Base-by-base conservation (phyloP, 1,140 invertebrate species). In the Zophobas atratus region DNA sequence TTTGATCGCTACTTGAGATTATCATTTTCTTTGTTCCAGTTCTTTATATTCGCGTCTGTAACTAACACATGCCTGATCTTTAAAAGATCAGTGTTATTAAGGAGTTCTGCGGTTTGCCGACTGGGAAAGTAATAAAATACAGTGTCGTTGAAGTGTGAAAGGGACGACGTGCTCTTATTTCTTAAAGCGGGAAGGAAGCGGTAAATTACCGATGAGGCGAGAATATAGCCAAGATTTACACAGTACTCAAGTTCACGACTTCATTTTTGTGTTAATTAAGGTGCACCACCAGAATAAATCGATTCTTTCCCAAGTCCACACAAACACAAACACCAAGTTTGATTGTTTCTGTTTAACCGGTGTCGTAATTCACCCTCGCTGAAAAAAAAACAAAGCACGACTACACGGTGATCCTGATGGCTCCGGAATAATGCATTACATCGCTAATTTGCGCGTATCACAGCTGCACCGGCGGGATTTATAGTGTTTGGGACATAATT, bases 51-150 rank as follows among this genome's bases (percentile, higher is more conserved):
- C 80, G 74, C 76, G 48, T 75, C 80, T 79, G 80, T 82, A 81
- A 79, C 80, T 79, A 82, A 82, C 81, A 81, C 79, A 81, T 79
- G 79, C 71, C 76, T 79, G 79, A 82, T 82, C 81, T 82, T 82
- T 82, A 78, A 82, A 82, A 82, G 81, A 82, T 82, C 80, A 82
- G 78, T 63, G 70, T 79, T 82, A 81, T 82, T 82, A 79, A 79
- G 70, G 57, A 53, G 77, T 78, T 76, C 67, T 75, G 72, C 56
- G 72, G 72, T 75, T 75, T 57, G 72, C 53, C 53, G 72, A 75
- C 72, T 70, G 75, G 63, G 73, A 80, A 82, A 78, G 78, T 78
- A 82, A 82, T 82, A 82, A 82, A 81, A 78, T 77, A 82, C 81
- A 82, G 79, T 80, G 81, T 82, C 77, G 75, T 79, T 82, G 79